phyloP scores from a whole-genome alignment of 2,888 invertebrate genomes.

The Tetragonisca angustula region DNA sequence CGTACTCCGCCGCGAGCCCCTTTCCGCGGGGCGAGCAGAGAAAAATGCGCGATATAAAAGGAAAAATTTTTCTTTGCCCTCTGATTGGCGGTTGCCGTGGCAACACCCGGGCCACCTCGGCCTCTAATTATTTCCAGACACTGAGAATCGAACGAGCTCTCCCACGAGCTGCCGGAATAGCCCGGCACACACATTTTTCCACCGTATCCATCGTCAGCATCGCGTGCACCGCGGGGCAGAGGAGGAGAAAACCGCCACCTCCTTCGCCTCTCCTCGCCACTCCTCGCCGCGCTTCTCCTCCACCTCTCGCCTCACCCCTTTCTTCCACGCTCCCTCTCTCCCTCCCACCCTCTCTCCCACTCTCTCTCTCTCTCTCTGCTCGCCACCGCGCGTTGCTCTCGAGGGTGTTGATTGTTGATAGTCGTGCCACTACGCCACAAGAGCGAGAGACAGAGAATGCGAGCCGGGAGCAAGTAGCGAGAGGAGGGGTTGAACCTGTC shows the following conservation, averaged over 20 bases:
- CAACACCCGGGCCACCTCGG: constrained; percentile 82
- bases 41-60: constrained; percentile 79
- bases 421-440: constrained; percentile 51
- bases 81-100: constrained; percentile 84
- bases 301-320: not conserved
- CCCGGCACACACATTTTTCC: constrained; percentile 77
- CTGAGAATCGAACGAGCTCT: constrained; percentile 84
- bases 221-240: constrained; percentile 21
- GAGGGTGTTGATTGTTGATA: constrained; percentile 70
- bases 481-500: constrained; percentile 2
- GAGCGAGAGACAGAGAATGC: constrained; percentile 36
- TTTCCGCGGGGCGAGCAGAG: constrained; percentile 68
- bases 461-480: constrained; percentile 17
- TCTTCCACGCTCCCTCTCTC: not conserved
- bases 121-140: constrained; percentile 85
- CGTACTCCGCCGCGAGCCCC: constrained; percentile 47
- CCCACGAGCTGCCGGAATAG: constrained; percentile 77
- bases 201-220: constrained; percentile 58
- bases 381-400: constrained; percentile 38
- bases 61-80: constrained; percentile 83
- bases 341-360: not conserved
- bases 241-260: constrained; percentile 25
- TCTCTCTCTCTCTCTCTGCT: not conserved
- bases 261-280: constrained; percentile 6
- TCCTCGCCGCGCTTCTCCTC: not conserved